These are phyloP conservation scores for Andrena dorsata DNA, from an alignment of 2,888 invertebrate species.

Conservation along the genomic window DNA sequence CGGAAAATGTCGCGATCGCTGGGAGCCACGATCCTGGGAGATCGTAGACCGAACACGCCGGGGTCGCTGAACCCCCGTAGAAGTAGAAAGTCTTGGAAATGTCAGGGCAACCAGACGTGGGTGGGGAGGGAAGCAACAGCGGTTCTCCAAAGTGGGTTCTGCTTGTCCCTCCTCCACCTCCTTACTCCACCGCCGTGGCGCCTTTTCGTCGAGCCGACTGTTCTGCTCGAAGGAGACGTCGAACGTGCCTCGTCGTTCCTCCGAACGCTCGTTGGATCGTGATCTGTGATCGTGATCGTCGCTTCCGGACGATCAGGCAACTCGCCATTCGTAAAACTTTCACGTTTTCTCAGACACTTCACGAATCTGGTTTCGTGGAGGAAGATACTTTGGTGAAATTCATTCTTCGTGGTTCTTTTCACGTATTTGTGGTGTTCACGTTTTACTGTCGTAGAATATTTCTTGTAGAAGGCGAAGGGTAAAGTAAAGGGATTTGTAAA, in stretches of 20 bases:
- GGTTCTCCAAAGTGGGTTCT: conserved; percentile 77
- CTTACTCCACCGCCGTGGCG: not conserved
- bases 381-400: not conserved
- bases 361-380: not conserved
- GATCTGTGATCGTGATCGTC: conserved; percentile 42
- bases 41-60: conserved; percentile 56
- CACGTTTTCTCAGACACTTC: not conserved
- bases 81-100: conserved; percentile 84
- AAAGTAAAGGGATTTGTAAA: not conserved
- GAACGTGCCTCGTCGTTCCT: conserved; percentile 22
- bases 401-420: not conserved
- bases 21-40: conserved; percentile 49
- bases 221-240: not conserved
- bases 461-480: no score
- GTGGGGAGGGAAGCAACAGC: conserved; percentile 79
- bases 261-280: conserved; percentile 25
- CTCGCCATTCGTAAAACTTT: conserved; percentile 19
- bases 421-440: no score
- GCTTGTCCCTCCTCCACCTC: conserved; percentile 14
- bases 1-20: conserved; percentile 70
- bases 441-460: no score
- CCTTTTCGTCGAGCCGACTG: not conserved
- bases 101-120: conserved; percentile 79
- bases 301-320: conserved; percentile 33
- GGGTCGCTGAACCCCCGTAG: conserved; percentile 79